These are phyloP conservation scores for Chrysolina americana DNA, from an alignment of 2,888 invertebrate species.

Conservation along the genomic window DNA sequence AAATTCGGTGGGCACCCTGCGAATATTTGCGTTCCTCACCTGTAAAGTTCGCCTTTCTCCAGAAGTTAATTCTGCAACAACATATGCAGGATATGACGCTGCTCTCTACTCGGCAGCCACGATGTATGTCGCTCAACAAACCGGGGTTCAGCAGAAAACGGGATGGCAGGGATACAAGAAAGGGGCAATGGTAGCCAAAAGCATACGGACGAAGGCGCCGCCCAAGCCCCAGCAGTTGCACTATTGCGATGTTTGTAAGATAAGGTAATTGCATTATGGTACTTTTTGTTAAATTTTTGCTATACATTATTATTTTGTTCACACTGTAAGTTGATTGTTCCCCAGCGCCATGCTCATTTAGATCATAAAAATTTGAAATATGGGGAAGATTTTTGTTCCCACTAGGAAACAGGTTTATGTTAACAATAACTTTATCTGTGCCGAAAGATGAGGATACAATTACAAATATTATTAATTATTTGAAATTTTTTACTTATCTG, in stretches of 20 bases:
- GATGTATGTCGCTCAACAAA: constrained; percentile 92
- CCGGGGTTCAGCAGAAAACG: constrained; percentile 71
- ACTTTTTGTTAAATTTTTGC: too few relatives aligned
- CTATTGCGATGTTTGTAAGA: constrained; percentile 99
- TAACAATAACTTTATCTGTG: too few relatives aligned
- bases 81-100: constrained; percentile 92
- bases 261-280: too few relatives aligned
- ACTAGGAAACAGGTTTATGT: too few relatives aligned
- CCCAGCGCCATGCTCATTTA: too few relatives aligned
- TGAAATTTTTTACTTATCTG: too few relatives aligned
- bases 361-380: too few relatives aligned
- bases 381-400: too few relatives aligned
- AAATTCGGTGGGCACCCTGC: background rate
- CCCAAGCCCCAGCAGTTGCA: constrained; percentile 95
- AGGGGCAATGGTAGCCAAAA: constrained; percentile 73
- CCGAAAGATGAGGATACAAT: too few relatives aligned
- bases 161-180: constrained; percentile 78
- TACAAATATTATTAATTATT: too few relatives aligned
- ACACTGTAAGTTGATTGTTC: too few relatives aligned
- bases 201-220: constrained; percentile 83
- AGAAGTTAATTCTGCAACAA: constrained; percentile 77
- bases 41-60: constrained; percentile 37
- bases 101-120: constrained; percentile 96
- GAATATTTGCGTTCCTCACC: constrained; percentile 24
- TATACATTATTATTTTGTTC: too few relatives aligned